These are phyloP conservation scores for Peromyscus nudipes DNA, from an alignment of 2,797 vertebrate genomes.

Conservation along the genomic window DNA sequence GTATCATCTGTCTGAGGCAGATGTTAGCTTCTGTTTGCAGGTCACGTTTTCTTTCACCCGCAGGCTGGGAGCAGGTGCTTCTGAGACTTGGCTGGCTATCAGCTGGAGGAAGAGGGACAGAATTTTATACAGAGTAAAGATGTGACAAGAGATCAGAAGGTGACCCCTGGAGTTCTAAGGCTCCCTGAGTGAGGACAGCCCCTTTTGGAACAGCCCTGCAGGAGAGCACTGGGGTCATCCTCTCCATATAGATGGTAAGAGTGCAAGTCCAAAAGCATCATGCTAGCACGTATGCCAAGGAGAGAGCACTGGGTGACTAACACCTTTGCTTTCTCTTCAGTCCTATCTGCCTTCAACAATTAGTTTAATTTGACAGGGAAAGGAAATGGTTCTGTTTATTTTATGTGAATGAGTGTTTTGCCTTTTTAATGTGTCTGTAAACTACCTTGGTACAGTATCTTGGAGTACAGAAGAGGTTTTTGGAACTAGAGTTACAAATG, in stretches of 20 bases:
- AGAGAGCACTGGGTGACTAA: background rate
- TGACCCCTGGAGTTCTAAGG: background rate
- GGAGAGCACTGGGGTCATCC: too few relatives aligned
- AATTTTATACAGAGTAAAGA: background rate
- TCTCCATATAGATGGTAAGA: background rate
- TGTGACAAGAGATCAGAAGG: background rate
- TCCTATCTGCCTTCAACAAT: background rate
- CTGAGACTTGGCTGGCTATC: background rate
- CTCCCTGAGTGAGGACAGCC: background rate
- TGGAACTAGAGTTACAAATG: background rate
- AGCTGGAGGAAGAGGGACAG: background rate
- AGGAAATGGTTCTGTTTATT: background rate
- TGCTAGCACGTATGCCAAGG: background rate
- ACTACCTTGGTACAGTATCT: background rate
- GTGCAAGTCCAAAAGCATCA: background rate
- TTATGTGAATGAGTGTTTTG: background rate
- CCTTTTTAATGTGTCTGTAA: background rate
- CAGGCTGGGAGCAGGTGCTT: background rate
- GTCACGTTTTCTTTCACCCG: background rate
- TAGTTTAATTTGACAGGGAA: background rate
- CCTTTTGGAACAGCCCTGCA: background rate
- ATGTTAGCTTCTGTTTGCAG: background rate
- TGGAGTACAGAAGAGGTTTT: background rate
- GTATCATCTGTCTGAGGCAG: background rate
- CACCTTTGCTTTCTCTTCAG: background rate